Percentiles rank a stretch among this genome's conserved stretches.
These are phyloP conservation scores for Rhimphoctona megacephalus DNA, from an alignment of 2,888 invertebrate species.

Conservation along the genomic window DNA sequence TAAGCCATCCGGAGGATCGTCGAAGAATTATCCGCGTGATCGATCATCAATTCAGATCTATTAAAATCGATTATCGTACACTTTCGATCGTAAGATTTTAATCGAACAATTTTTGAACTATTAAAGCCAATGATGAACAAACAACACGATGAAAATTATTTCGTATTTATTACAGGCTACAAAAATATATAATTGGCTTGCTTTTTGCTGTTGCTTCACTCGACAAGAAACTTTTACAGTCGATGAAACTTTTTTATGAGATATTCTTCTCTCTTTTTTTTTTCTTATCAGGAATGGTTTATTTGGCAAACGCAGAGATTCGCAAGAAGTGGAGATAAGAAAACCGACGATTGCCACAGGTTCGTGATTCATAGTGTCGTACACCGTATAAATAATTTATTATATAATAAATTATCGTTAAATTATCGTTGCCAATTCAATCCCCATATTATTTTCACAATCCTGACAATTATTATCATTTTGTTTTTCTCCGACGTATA, in stretches of 20 bases:
- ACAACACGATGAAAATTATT: background rate
- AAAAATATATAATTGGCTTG: background rate
- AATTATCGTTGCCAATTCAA: background rate
- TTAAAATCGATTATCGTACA: slow-evolving; percentile 16
- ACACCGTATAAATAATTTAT: background rate
- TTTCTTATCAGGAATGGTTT: slow-evolving; percentile 78
- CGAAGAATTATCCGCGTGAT: background rate
- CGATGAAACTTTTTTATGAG: slow-evolving; percentile 2
- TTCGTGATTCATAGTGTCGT: slow-evolving; percentile 53
- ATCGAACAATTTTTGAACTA: slow-evolving; percentile 1
- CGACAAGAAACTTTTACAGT: background rate
- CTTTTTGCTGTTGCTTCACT: background rate
- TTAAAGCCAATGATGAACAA: background rate
- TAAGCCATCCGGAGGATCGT: background rate
- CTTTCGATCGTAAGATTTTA: background rate
- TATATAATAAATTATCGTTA: background rate
- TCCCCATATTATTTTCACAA: background rate
- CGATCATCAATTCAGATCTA: slow-evolving; percentile 46
- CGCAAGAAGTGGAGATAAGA: slow-evolving; percentile 73
- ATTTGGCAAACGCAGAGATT: slow-evolving; percentile 80
- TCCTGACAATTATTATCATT: background rate
- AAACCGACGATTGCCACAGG: slow-evolving; percentile 80
- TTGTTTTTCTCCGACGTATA: background rate
- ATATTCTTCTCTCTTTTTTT: background rate
- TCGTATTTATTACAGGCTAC: background rate